Evolutionary conservation across 1,140 invertebrate genomes (phyloP), one percentile per base, ranked within the genome.

Genomic region (Atta colombica): DNA sequence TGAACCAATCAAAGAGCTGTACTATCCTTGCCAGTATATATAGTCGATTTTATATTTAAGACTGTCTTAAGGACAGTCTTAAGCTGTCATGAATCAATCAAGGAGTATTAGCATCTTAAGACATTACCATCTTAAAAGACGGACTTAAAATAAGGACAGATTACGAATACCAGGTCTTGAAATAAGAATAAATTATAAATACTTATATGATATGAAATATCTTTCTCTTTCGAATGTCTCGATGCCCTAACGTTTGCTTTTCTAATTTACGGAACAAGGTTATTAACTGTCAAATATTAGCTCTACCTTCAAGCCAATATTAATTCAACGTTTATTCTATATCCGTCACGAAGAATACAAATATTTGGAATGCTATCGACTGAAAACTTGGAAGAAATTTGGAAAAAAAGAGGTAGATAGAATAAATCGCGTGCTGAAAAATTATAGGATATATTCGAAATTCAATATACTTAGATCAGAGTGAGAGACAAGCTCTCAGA

Each of bases 381-480:
- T 3, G 10, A 28, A 49, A 69, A 51, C 12, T 16, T 12, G 6
- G n/a, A 31, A 39, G 14, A 21, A 25, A 80, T 55, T 66, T 66
- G 25, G 18, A 28, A 49, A 14, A 0, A 18, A n/a, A 60, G 53
- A 60, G 66, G 6, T 28, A n/a, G 53, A 8, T 16, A 5, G 10
- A 18, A 16, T 72, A n/a, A 82, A 72, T 82, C 53, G 1, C 45
- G 5, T 10, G 18, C 71, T 61, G 80, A 82, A 82, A 82, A 60
- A 61, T 60, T 58, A 14, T 25, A 18, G 28, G 25, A 25, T 45
- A 69, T 14, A 72, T 72, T 82, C 25, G 25, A 2, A 82, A 74
- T 72, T 82, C 39, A 61, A 72, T 71, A 61, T 51, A 82, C 39
- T 58, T 74, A 61, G 71, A 84, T 75, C n/a, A 7, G n/a, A n/a